Evolutionary conservation across 2,888 invertebrate genomes (phyloP).

Genomic region (Fragum fragum): DNA sequence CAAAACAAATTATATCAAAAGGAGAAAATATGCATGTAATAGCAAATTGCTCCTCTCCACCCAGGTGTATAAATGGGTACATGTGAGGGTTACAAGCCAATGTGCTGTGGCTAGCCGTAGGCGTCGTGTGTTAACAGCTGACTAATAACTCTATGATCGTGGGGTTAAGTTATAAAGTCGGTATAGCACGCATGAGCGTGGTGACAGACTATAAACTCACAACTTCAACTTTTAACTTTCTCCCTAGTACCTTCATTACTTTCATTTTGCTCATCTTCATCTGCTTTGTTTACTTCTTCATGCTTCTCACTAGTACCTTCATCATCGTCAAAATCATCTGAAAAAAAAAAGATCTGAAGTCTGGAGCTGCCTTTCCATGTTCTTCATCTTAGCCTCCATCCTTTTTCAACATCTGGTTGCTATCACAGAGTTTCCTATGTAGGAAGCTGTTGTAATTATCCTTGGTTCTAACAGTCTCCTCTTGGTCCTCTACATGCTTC

Average conservation of each 20-base stretch:
- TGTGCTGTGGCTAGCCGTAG: too few species aligned
- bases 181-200: too few species aligned
- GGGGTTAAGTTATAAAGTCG: too few species aligned
- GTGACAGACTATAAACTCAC: too few species aligned
- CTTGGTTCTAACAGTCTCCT: neutral
- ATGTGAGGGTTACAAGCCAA: too few species aligned
- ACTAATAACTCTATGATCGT: too few species aligned
- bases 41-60: neutral
- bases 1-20: neutral
- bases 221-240: too few species aligned
- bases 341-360: conserved; percentile 7
- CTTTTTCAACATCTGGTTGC: conserved; percentile 23
- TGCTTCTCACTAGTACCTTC: neutral
- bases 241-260: too few species aligned
- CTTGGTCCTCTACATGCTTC: conserved; percentile 3
- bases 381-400: conserved; percentile 2
- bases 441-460: conserved; percentile 19
- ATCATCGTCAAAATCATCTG: neutral
- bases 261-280: too few species aligned
- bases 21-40: neutral
- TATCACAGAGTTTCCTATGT: conserved; percentile 11
- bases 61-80: too few species aligned
- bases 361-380: conserved; percentile 14
- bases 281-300: too few species aligned
- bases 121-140: too few species aligned